phyloP scores from a whole-genome alignment of 2,113 vertebrate genomes.

The Sander vitreus region DNA sequence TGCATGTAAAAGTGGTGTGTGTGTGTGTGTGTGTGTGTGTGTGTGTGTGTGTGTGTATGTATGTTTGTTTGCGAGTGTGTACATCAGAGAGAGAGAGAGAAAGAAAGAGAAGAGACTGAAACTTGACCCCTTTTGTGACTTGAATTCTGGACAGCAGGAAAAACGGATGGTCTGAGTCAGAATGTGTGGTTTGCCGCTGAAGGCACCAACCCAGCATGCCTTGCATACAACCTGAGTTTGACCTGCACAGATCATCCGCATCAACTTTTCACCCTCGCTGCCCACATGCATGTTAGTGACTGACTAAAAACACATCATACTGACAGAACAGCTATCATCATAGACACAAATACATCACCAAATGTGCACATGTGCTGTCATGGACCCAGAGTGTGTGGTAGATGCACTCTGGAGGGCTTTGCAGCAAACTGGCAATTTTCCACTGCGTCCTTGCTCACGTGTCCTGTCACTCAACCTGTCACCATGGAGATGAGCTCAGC shows the following conservation, averaged over 20 bases:
- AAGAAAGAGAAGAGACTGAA: slow-evolving; percentile 39
- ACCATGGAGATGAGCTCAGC: slow-evolving; percentile 77
- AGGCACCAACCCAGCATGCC: slow-evolving; percentile 32
- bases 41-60: background rate
- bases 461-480: slow-evolving; percentile 75
- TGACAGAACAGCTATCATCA: background rate
- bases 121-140: slow-evolving; percentile 61
- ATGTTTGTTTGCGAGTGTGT: background rate
- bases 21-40: background rate
- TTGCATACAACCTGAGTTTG: slow-evolving; percentile 41
- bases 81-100: slow-evolving; percentile 15
- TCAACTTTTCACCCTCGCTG: slow-evolving; percentile 33
- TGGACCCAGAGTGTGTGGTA: slow-evolving; percentile 4
- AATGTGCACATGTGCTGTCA: slow-evolving; percentile 11
- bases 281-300: background rate
- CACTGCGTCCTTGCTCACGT: slow-evolving; percentile 60
- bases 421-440: slow-evolving; percentile 72
- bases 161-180: slow-evolving; percentile 61
- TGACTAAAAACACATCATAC: background rate
- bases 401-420: slow-evolving; percentile 54
- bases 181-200: slow-evolving; percentile 55
- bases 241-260: slow-evolving; percentile 57
- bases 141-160: slow-evolving; percentile 47
- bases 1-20: background rate
- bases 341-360: background rate